Evolutionary conservation across 2,888 invertebrate genomes (phyloP), one percentile per base, ranked within the genome.

Genomic region (Incurvaria masculella): DNA sequence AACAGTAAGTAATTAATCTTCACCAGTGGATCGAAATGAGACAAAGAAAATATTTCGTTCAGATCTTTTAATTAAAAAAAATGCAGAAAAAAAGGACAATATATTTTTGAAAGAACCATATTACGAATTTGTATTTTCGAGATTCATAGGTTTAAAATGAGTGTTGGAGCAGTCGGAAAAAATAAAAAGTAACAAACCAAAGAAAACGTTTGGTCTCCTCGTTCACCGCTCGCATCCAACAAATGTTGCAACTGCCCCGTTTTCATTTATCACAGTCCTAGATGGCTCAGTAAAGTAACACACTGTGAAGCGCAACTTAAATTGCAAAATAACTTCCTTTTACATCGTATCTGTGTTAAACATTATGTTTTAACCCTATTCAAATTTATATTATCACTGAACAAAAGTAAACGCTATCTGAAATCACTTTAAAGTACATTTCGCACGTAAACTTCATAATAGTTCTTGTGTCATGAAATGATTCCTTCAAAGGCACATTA

Each of bases 91-190:
- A 69, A 69, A 70, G 68, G 68, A 64, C 44, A 63, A 66, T 50
- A 65, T 69, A 67, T 72, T 72, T 70, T 66, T 71, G 72, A 74
- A 72, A 69, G 70, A 75, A 75, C n/a, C 69, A 66, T 65, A 76
- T 76, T 76, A 75, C 76, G 76, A 75, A 78, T 78, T 76, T 76
- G 75, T 73, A 75, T 78, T 72, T 58, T 53, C 57, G 49, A 16
- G 21, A 21, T 50, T 57, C 44, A 46, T 50, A 51, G 46, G 23
- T 52, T 48, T 44, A 46, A 51, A 42, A 46, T 21, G 52, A 17
- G 45, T 47, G 40, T 23, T 42, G 17, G 18, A 38, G 20, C 42
- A 55, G 55, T 42, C 27, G 44, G 47, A 48, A 23, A 49, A 33
- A 38, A 14, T 18, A 21, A 44, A 44, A 44, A 48, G 33, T 16